Evolutionary conservation across 2,797 vertebrate species (phyloP), one percentile per base, ranked within the genome.

Genomic region (Forpus xanthops): DNA sequence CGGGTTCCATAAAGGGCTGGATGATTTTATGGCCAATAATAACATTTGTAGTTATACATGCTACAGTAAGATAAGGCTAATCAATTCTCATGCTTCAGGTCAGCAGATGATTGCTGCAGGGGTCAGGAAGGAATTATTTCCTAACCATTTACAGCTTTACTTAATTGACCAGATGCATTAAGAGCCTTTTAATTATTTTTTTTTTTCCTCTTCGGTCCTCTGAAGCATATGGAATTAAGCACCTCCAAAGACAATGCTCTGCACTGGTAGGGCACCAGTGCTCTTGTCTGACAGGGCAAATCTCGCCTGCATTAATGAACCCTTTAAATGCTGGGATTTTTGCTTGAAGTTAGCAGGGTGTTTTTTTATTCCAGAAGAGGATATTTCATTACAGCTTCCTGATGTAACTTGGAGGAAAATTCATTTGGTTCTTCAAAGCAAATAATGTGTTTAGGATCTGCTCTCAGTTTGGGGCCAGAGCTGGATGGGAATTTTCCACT

Each of bases 121-220:
- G 90, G 91, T 96, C 96, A 97, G 92, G 89, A 81, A 90, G 93
- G 95, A 97, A 93, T 97, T 94, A 90, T 90, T 96, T 97, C 96
- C 68, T 96, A 88, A 3, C 88, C 92, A 96, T 95, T 97, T 97
- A 96, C 62, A 93, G 71, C 93, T 93, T 96, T 96, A 90, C 95
- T 97, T 97, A 97, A 97, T 97, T 97, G 96, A 81, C 80, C 87
- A 96, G 87, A 96, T 96, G 96, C 96, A 97, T 97, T 97, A 97
- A 97, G 85, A 84, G 28, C n/a, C 94, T 96, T 94, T 96, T 96
- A 95, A 96, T 96, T 96, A 56, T 93, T 89, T 93, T 93, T 42
- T 42, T 39, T 74, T 64, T 37, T 21, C 16, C 68, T 78, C 47
- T 79, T 81, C 78, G 68, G 19, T 89, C 50, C 56, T 92, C 75